These are phyloP conservation scores for Cacatua alba DNA, from an alignment of 2,113 vertebrate species.

Conservation along the genomic window DNA sequence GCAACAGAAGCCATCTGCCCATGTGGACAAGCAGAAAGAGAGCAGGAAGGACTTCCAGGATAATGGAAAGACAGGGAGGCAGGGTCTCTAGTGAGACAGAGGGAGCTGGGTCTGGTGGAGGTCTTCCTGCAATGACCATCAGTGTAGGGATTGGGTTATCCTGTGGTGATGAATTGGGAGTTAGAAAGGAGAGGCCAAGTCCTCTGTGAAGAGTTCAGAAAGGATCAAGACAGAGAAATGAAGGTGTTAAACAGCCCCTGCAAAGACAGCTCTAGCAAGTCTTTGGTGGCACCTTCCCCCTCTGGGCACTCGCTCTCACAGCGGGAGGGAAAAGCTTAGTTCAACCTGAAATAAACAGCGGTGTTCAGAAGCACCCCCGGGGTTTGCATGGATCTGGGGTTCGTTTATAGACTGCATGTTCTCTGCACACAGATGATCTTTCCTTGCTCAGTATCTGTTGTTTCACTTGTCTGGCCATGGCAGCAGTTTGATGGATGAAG, in stretches of 20 bases:
- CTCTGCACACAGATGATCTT: not conserved
- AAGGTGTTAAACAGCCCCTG: not conserved
- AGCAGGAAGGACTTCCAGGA: conserved; percentile 1
- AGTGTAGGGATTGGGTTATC: not conserved
- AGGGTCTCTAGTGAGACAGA: not conserved
- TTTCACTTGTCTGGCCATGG: not conserved
- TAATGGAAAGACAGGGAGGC: not conserved
- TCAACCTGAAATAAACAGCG: not conserved
- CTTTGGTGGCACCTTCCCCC: not conserved
- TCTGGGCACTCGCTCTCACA: not conserved
- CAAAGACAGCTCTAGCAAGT: not conserved
- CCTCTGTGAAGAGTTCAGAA: not conserved
- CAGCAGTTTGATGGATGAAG: not conserved
- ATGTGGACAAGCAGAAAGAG: accelerated
- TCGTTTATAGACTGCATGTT: not conserved
- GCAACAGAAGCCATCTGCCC: conserved; percentile 21
- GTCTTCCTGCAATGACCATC: not conserved
- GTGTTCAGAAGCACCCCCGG: not conserved
- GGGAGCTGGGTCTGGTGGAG: not conserved
- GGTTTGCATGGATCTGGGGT: not conserved
- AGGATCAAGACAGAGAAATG: not conserved
- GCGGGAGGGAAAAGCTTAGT: not conserved
- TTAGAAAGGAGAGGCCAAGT: not conserved
- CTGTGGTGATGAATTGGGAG: accelerated
- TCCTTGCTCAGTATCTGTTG: not conserved